Conservation (phyloP, 1,140 invertebrate genomes). For the Bathynomus jamesi region DNA sequence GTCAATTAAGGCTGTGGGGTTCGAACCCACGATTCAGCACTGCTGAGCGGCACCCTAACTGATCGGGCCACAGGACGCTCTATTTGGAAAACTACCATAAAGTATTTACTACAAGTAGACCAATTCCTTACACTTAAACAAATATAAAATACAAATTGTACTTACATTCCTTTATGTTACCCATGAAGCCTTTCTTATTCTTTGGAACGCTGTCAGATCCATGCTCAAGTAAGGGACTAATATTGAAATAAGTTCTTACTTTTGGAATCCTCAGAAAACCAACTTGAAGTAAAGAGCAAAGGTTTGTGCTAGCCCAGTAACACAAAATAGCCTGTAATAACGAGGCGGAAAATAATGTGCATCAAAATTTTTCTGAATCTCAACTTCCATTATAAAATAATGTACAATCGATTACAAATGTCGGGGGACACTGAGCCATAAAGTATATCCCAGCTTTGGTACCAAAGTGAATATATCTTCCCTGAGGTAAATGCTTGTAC, state of each 20-base stretch:
- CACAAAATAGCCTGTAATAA: conserved; percentile 65
- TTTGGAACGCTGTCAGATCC: conserved; percentile 51
- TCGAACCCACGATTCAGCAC: too few relatives aligned
- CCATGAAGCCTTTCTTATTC: conserved; percentile 66
- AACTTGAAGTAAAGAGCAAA: conserved; percentile 78
- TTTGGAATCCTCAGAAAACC: conserved; percentile 63
- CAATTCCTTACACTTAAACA: too few relatives aligned
- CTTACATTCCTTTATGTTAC: conserved; percentile 75
- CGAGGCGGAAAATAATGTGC: neutral
- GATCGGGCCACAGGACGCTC: too few relatives aligned
- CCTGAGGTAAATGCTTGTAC: neutral
- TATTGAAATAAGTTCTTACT: conserved; percentile 68
- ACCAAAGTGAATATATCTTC: too few relatives aligned
- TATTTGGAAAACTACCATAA: too few relatives aligned
- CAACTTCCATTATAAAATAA: neutral
- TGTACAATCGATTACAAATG: too few relatives aligned
- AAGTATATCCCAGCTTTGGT: too few relatives aligned
- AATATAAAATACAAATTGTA: too few relatives aligned
- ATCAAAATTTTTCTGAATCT: neutral
- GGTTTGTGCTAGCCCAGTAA: conserved; percentile 85
- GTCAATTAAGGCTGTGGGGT: too few relatives aligned
- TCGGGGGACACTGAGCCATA: too few relatives aligned
- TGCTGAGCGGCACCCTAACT: too few relatives aligned
- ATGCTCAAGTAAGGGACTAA: conserved; percentile 57
- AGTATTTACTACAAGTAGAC: too few relatives aligned